Base-by-base conservation (phyloP, 2,113 vertebrate species). In the Telmatochromis brachygnathus region DNA sequence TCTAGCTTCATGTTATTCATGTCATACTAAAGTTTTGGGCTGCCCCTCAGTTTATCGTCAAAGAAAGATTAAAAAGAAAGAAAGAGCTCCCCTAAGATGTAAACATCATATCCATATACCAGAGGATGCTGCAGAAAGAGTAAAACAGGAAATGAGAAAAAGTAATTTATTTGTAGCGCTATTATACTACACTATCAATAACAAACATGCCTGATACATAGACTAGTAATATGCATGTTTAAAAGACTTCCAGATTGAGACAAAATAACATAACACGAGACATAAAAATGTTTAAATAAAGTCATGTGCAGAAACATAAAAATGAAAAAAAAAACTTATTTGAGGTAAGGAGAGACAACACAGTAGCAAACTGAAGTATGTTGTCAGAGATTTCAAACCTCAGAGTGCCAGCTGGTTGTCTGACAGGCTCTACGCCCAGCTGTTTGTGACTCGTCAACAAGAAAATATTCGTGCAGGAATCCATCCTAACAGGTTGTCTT, bases 381-480 rank as follows among this genome's bases (percentile, higher is more conserved):
- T 56, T 58, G 55, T 15, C 14, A 30, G 5, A 58, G 23, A 58
- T 58, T 15, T 58, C 55, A 58, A 58, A 58, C 55, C 6, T 26
- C 54, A 56, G 54, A 7, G 10, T 12, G 0, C 2, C 23, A 58
- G 47, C 47, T 47, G 45, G 45, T 49, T 19, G 47, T 49, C 47
- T 49, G 15, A 49, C 53, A 55, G 53, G 53, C 4, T 55, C 21
- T 54, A 23, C 10, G 1, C 5, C 4, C 11, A 55, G 60, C 60
- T 65, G 33, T 5, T 2, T 65, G 60, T 65, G 60, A 35, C 33
- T 65, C 3, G 0, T 0, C 60, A 62, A 62, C 0, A 19, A 62
- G 30, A 65, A 62, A 65, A 65, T 65, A n/a, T 37, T n/a, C 17
- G 0, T 0, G 19, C 0, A 65, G 0, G 33, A 65, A 65, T 65